phyloP scores from a whole-genome alignment of 1,140 invertebrate species.

The Drosophila pectinifera region DNA sequence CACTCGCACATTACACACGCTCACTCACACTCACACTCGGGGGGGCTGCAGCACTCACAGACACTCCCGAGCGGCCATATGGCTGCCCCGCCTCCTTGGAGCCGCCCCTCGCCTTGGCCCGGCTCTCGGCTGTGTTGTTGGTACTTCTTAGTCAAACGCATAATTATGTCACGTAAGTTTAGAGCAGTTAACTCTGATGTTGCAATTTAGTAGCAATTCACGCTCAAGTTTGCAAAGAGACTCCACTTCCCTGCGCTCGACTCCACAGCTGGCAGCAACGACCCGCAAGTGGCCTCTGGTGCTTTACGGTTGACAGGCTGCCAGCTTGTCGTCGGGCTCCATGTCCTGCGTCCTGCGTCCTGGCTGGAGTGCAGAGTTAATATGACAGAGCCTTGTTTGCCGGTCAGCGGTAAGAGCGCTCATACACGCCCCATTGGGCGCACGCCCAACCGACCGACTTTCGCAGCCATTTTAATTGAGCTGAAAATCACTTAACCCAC shows the following conservation, averaged over 20 bases:
- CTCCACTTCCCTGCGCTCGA: slow-evolving; percentile 8
- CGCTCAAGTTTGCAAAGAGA: slow-evolving; percentile 63
- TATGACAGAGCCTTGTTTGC: slow-evolving; percentile 70
- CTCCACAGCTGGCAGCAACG: slow-evolving; percentile 11
- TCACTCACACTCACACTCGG: slow-evolving; percentile 8
- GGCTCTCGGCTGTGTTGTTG: slow-evolving; percentile 29
- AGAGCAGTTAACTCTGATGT: slow-evolving; percentile 80
- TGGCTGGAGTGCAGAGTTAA: slow-evolving; percentile 52
- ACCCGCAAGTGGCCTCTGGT: slow-evolving; percentile 62
- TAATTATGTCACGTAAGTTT: slow-evolving; percentile 84
- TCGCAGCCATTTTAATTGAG: slow-evolving; percentile 71
- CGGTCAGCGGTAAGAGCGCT: slow-evolving; percentile 50
- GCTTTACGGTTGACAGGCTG: slow-evolving; percentile 60
- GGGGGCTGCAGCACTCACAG: slow-evolving; percentile 39
- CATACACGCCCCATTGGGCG: slow-evolving; percentile 63
- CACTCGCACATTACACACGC: slow-evolving; percentile 13
- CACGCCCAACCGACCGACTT: slow-evolving; percentile 41
- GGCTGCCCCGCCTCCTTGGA: slow-evolving; percentile 32
- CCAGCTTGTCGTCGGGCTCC: slow-evolving; percentile 47
- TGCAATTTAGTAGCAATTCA: slow-evolving; percentile 78
- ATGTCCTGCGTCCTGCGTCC: slow-evolving; percentile 29
- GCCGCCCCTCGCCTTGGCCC: slow-evolving; percentile 4
- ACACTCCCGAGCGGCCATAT: slow-evolving; percentile 61
- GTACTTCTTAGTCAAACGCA: slow-evolving; percentile 74
- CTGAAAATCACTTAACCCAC: slow-evolving; percentile 78